Evolutionary conservation across 1,140 invertebrate genomes (phyloP).

Genomic region (Conus betulinus): DNA sequence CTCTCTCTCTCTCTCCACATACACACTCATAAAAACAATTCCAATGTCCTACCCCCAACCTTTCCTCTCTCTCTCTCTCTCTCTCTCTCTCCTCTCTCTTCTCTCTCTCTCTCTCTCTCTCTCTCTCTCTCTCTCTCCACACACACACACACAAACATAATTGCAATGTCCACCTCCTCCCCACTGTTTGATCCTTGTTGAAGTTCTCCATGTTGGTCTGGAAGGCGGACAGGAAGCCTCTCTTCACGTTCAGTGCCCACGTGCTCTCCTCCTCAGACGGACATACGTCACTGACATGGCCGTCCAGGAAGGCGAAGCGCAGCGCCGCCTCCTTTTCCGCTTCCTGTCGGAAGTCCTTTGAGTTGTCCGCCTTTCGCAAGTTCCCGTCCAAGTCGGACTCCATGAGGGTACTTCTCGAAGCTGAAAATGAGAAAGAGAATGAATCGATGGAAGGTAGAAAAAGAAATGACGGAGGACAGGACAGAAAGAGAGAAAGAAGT

Average conservation of each 20-base stretch:
- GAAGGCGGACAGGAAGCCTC: conserved; percentile 88
- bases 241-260: conserved; percentile 91
- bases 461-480: neutral
- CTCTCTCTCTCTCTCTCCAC: too few species aligned
- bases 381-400: conserved; percentile 35
- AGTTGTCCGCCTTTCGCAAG: conserved; percentile 1
- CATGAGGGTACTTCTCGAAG: conserved; percentile 46
- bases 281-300: conserved; percentile 75
- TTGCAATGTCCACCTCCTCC: conserved; percentile 44
- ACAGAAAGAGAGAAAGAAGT: too few species aligned
- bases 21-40: too few species aligned
- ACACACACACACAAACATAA: too few species aligned
- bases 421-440: conserved; percentile 22
- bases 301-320: conserved; percentile 77
- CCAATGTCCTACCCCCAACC: too few species aligned
- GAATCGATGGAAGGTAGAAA: neutral
- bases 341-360: conserved; percentile 33
- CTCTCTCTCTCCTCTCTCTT: too few species aligned
- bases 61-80: too few species aligned
- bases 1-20: too few species aligned
- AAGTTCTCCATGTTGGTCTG: conserved; percentile 91
- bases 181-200: conserved; percentile 84
- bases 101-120: too few species aligned
- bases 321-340: conserved; percentile 76
- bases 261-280: conserved; percentile 79